Percentiles rank a stretch among this genome's conserved stretches.
Conservation (phyloP, 2,888 invertebrate species). For the Argyresthia goedartella region DNA sequence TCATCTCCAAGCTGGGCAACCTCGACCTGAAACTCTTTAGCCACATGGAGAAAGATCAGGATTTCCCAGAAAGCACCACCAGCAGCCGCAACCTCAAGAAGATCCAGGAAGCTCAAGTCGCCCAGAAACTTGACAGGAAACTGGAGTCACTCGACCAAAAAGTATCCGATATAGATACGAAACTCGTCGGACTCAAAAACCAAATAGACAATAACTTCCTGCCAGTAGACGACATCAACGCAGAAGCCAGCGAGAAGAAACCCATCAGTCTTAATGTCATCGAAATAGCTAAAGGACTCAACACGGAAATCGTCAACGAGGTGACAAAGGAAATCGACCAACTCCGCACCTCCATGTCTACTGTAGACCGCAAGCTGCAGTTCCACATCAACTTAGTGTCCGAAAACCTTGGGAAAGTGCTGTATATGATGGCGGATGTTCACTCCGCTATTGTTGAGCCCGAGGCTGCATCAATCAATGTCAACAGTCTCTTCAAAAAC, state of each 20-base stretch:
- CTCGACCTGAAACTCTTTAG: constrained; percentile 83
- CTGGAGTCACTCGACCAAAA: constrained; percentile 84
- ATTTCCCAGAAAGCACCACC: constrained; percentile 38
- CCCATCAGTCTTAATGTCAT: constrained; percentile 86
- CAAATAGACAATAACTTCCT: constrained; percentile 87
- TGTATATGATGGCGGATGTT: constrained; percentile 84
- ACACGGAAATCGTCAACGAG: constrained; percentile 83
- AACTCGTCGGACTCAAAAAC: constrained; percentile 82
- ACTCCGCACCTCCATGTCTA: constrained; percentile 81
- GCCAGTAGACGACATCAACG: constrained; percentile 86
- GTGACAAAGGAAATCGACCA: constrained; percentile 86
- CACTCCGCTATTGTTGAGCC: constrained; percentile 88
- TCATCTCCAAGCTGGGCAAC: constrained; percentile 81
- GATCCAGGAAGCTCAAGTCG: constrained; percentile 19
- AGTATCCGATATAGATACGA: constrained; percentile 85
- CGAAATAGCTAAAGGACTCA: constrained; percentile 87
- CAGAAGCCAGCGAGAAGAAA: constrained; percentile 89
- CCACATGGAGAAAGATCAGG: constrained; percentile 49
- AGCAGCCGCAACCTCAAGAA: constrained; percentile 14
- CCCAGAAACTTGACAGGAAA: constrained; percentile 73
- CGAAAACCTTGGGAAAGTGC: constrained; percentile 83
- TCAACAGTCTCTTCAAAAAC: constrained; percentile 60
- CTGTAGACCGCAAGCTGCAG: constrained; percentile 85
- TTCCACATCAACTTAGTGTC: constrained; percentile 88
- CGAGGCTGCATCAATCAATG: constrained; percentile 66